These are phyloP conservation scores for Hypercompe scribonia DNA, from an alignment of 2,888 invertebrate species.

Conservation along the genomic window DNA sequence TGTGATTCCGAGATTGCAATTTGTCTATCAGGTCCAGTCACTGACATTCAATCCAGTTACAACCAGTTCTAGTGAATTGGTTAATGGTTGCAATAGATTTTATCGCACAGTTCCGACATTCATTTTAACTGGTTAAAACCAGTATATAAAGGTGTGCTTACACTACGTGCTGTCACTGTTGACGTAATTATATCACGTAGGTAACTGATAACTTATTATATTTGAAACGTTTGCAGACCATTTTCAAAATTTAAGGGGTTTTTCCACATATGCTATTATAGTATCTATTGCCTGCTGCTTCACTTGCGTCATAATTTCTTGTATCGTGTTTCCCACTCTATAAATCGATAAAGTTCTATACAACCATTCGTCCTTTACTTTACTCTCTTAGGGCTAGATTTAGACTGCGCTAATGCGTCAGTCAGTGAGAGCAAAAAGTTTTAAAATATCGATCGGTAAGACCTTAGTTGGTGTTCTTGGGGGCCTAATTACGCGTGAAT, in stretches of 20 bases:
- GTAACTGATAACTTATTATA: not conserved
- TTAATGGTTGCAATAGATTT: slow-evolving; percentile 11
- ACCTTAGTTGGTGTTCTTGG: too few relatives aligned
- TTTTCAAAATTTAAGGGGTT: not conserved
- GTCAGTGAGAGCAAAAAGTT: too few relatives aligned
- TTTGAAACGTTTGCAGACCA: not conserved
- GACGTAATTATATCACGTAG: not conserved
- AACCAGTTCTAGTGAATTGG: slow-evolving; percentile 10
- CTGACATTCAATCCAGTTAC: slow-evolving; percentile 4
- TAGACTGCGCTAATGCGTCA: too few relatives aligned
- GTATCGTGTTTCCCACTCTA: too few relatives aligned
- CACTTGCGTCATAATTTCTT: too few relatives aligned
- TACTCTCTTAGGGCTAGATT: too few relatives aligned
- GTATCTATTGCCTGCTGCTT: too few relatives aligned
- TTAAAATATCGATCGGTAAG: too few relatives aligned
- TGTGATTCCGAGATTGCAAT: not conserved
- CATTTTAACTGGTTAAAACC: slow-evolving; percentile 10
- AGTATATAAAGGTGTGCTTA: slow-evolving; percentile 5
- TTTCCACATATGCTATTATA: not conserved
- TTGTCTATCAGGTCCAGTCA: not conserved
- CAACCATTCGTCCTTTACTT: too few relatives aligned
- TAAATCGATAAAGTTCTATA: too few relatives aligned
- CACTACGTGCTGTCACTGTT: not conserved
- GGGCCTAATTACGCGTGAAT: too few relatives aligned
- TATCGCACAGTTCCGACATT: slow-evolving; percentile 8